phyloP scores from a whole-genome alignment of 30 jellyfish, hydroid and myxozoan genomes.

The Aurelia sp. region DNA sequence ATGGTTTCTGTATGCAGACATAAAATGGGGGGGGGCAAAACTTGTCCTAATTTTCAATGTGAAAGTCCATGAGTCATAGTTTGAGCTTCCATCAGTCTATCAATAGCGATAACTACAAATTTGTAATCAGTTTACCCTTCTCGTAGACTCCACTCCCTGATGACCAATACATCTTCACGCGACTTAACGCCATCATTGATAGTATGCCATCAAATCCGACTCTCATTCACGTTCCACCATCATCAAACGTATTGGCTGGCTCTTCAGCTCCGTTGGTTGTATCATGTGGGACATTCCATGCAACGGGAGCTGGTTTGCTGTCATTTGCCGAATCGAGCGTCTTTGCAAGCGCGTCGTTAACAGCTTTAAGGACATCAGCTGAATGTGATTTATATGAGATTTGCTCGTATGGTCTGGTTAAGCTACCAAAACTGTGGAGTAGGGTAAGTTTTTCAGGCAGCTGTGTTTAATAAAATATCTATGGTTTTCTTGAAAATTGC shows the following conservation, averaged over 20 bases:
- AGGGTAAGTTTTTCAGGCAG: constrained; percentile 46
- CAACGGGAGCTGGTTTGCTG: constrained; percentile 75
- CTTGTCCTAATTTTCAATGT: too few species aligned
- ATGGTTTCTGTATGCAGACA: too few species aligned
- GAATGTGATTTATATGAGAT: constrained; percentile 62
- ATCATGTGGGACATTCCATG: constrained; percentile 74
- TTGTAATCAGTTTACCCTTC: not conserved
- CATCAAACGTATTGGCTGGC: constrained; percentile 30
- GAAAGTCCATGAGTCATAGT: too few species aligned
- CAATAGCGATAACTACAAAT: too few species aligned
- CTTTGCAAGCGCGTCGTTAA: constrained; percentile 79
- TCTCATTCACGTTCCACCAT: constrained; percentile 55
- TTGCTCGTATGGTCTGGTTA: constrained; percentile 60
- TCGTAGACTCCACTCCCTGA: constrained; percentile 68
- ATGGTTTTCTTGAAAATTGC: too few species aligned
- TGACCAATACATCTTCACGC: constrained; percentile 72
- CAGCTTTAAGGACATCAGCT: constrained; percentile 63
- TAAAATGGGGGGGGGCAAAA: too few species aligned
- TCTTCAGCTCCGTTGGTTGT: constrained; percentile 69
- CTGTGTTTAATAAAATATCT: too few species aligned
- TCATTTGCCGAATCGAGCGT: constrained; percentile 47
- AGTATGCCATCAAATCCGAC: constrained; percentile 76
- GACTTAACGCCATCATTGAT: constrained; percentile 56
- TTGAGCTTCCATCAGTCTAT: too few species aligned
- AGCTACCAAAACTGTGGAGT: constrained; percentile 92